Evolutionary conservation across 30 jellyfish, hydroid and myxozoan genomes (phyloP), one percentile per base, ranked within the genome.

Genomic region (Hydractinia echinata): DNA sequence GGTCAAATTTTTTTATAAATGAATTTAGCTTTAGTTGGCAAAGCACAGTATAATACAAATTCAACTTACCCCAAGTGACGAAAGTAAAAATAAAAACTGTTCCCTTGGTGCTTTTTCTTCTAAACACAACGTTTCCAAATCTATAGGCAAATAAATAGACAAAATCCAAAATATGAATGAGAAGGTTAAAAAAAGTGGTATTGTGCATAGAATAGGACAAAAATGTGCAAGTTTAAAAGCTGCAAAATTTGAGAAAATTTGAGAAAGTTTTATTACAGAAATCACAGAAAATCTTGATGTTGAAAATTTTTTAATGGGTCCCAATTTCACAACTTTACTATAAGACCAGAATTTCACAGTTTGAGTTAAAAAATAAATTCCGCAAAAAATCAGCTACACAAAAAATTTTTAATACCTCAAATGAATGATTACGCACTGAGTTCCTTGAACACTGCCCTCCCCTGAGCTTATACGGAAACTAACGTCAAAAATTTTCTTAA

Each of bases 61-160:
- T 9, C 5, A 13, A 67, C 97, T 85, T 92, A 92, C 98, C 18
- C 67, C 53, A 53, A 84, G 77, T 4, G 95, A 81, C 39, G 98
- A 92, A 18, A 92, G 82, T 54, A 92, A 67, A 8, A 89, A 53
- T 18, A 92, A 79, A 73, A 92, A 87, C 54, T 71, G 91, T 51
- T 92, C 93, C 76, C 98, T 77, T 55, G 72, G 85, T 52, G 20
- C 73, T 67, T 86, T 83, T 39, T 92, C 95, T n/a, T 84, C 98
- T 50, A 83, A 49, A 74, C 96, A 86, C 13, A 86, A 73, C 0
- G 96, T 87, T 70, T 92, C 98, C 50, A 87, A 85, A 87, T 92
- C 98, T 92, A 81, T 9, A 19, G 52, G n/a, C 44, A 73, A 50
- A 76, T 14, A 48, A 9, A 73, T 8, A 62, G 16, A 4, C 52